These are phyloP conservation scores for Mystacornis crossleyi DNA, from an alignment of 2,113 vertebrate genomes.

Conservation along the genomic window DNA sequence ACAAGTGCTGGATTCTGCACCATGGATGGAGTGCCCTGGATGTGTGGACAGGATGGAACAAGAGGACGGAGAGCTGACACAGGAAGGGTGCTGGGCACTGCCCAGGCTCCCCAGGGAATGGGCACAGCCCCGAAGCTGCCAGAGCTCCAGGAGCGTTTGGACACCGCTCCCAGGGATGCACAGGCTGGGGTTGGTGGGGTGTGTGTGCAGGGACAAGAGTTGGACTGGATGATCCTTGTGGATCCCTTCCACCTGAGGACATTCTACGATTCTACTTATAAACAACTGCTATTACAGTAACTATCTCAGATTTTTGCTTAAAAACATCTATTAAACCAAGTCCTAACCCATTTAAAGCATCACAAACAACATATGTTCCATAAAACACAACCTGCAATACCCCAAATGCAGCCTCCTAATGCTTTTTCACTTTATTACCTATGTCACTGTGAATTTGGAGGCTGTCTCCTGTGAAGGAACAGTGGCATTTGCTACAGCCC, in stretches of 20 bases:
- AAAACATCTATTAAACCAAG: neutral
- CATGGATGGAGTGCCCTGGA: neutral
- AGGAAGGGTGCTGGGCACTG: neutral
- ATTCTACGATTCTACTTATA: neutral
- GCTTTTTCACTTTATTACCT: conserved; percentile 19
- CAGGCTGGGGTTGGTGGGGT: neutral
- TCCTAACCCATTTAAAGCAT: neutral
- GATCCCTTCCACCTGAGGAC: neutral
- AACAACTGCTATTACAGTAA: neutral
- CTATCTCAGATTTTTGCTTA: neutral
- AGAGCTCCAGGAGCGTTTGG: neutral
- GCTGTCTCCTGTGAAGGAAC: conserved; percentile 54
- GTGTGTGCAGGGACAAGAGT: neutral
- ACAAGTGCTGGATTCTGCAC: neutral
- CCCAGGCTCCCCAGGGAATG: neutral
- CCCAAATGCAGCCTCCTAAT: neutral
- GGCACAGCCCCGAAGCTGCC: neutral
- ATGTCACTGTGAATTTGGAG: conserved; percentile 61
- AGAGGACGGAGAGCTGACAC: neutral
- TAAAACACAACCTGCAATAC: neutral
- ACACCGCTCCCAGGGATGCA: rapidly evolving
- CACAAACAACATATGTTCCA: neutral
- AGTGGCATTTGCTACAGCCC: conserved; percentile 66
- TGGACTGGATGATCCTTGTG: neutral
- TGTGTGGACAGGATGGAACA: rapidly evolving